Evolutionary conservation across 1,140 invertebrate genomes (phyloP).

Genomic region (Rhysida immarginata): DNA sequence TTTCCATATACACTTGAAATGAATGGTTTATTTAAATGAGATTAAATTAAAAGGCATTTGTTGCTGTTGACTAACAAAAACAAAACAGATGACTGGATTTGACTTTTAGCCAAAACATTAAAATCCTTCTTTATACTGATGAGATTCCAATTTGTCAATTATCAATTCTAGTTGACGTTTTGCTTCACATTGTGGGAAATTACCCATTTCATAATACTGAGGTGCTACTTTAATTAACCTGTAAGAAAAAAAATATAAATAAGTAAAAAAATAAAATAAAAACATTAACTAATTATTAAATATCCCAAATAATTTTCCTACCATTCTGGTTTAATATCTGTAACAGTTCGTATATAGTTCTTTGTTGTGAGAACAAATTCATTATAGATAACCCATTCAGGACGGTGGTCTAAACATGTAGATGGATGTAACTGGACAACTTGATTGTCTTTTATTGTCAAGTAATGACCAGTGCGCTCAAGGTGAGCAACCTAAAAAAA

Average conservation of each 20-base stretch:
- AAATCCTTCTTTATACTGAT: conserved; percentile 73
- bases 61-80: no score
- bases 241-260: conserved; percentile 16
- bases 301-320: conserved; percentile 35
- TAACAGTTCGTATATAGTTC: conserved; percentile 97
- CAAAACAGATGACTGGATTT: no score
- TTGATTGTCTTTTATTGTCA: conserved; percentile 99
- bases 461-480: conserved; percentile 87
- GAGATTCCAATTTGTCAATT: conserved; percentile 64
- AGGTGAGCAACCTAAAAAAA: conserved; percentile 72
- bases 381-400: conserved; percentile 99
- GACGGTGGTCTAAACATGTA: conserved; percentile 96
- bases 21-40: no score
- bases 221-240: conserved; percentile 92
- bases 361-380: conserved; percentile 99
- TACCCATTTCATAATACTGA: conserved; percentile 94
- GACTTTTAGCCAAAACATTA: no score
- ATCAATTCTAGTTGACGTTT: conserved; percentile 78
- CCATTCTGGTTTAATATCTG: conserved; percentile 87
- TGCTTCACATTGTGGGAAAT: conserved; percentile 96
- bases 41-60: no score
- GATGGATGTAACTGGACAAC: conserved; percentile 96
- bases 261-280: neutral
- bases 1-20: no score
- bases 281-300: neutral